A percentile compares a stretch with the other conserved stretches of the same genome.
Evolutionary conservation across 1,140 invertebrate species (phyloP).

Genomic region (Diprion similis): DNA sequence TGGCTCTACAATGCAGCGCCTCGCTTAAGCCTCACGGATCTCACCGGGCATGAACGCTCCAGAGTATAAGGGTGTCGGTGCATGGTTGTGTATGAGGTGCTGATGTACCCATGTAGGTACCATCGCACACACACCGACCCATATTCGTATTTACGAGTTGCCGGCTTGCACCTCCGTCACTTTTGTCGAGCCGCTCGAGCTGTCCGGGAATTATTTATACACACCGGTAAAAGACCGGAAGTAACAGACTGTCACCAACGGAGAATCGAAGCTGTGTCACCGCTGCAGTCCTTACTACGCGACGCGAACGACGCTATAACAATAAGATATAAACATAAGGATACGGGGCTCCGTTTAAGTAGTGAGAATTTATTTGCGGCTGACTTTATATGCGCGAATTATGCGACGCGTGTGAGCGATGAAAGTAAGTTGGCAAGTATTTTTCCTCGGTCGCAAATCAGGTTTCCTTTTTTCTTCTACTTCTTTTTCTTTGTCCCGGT

Average conservation of each 20-base stretch:
- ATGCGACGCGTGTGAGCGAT: neutral
- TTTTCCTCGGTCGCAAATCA: neutral
- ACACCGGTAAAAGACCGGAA: neutral
- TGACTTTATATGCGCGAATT: neutral
- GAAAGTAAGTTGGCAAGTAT: too few species aligned
- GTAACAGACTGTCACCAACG: neutral
- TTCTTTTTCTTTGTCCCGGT: neutral
- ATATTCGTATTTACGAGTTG: neutral
- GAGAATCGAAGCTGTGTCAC: neutral
- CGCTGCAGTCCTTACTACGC: neutral
- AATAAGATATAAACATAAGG: constrained; percentile 2
- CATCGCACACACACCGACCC: too few species aligned
- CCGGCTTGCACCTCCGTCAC: neutral
- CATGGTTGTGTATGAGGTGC: too few species aligned
- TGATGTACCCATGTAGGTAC: too few species aligned
- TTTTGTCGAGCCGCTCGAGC: constrained; percentile 3
- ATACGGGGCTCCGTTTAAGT: neutral
- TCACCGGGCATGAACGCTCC: neutral
- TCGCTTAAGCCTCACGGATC: constrained; percentile 41
- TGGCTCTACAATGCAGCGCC: constrained; percentile 54
- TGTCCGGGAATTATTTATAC: constrained; percentile 4
- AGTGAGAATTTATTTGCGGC: neutral
- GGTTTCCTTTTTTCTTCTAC: too few species aligned
- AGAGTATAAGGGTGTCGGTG: too few species aligned
- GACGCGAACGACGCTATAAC: neutral